Evolutionary conservation across 64 coral and sea anemone genomes (phyloP), one percentile per base, ranked within the genome.

Genomic region (Actinia tenebrosa): DNA sequence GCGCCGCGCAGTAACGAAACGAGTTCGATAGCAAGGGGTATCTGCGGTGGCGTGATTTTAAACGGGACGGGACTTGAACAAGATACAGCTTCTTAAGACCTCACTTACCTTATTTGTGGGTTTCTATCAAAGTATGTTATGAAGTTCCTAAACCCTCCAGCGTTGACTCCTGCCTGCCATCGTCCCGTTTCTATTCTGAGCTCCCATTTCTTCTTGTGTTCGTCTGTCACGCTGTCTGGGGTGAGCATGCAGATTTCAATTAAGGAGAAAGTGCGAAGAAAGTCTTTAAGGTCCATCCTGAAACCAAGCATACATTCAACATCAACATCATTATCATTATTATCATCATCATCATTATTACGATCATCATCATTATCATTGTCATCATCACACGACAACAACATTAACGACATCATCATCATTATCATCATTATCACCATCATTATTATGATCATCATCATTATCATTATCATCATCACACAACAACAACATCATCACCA

Each of bases 231-330:
- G 45, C 91, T 90, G 43, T 96, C 94, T 2, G 94, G 88, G 18
- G 91, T 92, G 13, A 96, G 77, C 91, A 96, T 96, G 62, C 94
- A 96, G 72, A 96, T 96, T 82, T 96, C 94, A 37, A 96, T 77
- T 53, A 87, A 82, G 18, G 85, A 89, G 26, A 93, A 96, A 77
- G 88, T 96, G 3, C 78, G 71, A 45, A 88, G n/a, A 61, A 96
- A 96, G 85, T 96, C 94, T 77, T 96, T 69, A 56, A 96, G 22
- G 18, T 91, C 55, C 91, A 96, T 96, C 94, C 94, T 96, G 47
- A 16, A 43, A 60, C 44, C 17, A 42, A n/a, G 16, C 9, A 75
- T 19, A 66, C 3, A 30, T 30, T 23, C 30, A 37, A 37, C 30
- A 66, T n/a, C 4, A 66, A 0, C 30, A 37, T 66, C 22, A 22